phyloP scores from a whole-genome alignment of 92 coral and sea anemone species.

The Nematostella vectensis region DNA sequence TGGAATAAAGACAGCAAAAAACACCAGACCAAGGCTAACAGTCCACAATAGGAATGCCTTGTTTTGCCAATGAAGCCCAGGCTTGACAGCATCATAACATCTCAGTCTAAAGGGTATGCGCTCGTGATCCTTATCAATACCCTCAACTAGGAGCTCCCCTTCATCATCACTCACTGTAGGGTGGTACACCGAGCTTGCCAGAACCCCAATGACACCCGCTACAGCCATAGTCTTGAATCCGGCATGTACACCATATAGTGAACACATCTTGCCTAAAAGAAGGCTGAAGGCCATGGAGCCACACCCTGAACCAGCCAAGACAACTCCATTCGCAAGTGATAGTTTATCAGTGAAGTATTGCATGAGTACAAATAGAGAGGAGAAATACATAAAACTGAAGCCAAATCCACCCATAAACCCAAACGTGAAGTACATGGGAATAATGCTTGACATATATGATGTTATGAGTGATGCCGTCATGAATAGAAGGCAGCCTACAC shows the following conservation, averaged over 20 bases:
- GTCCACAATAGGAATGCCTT: conserved; percentile 65
- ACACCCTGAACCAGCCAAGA: conserved; percentile 62
- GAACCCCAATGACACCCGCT: conserved; percentile 28
- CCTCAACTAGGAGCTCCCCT: conserved; percentile 7
- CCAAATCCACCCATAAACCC: conserved; percentile 77
- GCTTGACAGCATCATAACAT: conserved; percentile 9
- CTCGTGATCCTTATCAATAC: conserved; percentile 5
- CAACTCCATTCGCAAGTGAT: conserved; percentile 71
- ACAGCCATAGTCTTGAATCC: conserved; percentile 47
- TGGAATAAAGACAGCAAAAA: conserved; percentile 76
- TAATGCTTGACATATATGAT: conserved; percentile 51
- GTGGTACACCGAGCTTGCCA: conserved; percentile 62
- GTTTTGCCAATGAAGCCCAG: conserved; percentile 61
- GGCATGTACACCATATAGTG: conserved; percentile 52
- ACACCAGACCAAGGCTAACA: conserved; percentile 34
- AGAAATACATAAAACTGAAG: conserved; percentile 62
- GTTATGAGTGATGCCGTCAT: conserved; percentile 49
- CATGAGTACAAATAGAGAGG: conserved; percentile 49
- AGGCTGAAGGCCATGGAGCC: conserved; percentile 57
- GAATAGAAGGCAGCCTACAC: conserved; percentile 58
- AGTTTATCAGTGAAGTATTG: conserved; percentile 64
- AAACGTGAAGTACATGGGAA: conserved; percentile 67
- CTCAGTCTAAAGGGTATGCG: conserved; percentile 7
- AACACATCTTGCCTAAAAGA: conserved; percentile 34
- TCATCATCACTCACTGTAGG: conserved; percentile 31